These are phyloP conservation scores for Tetranychus cinnabarinus DNA, from an alignment of 1,140 invertebrate species.

Conservation along the genomic window DNA sequence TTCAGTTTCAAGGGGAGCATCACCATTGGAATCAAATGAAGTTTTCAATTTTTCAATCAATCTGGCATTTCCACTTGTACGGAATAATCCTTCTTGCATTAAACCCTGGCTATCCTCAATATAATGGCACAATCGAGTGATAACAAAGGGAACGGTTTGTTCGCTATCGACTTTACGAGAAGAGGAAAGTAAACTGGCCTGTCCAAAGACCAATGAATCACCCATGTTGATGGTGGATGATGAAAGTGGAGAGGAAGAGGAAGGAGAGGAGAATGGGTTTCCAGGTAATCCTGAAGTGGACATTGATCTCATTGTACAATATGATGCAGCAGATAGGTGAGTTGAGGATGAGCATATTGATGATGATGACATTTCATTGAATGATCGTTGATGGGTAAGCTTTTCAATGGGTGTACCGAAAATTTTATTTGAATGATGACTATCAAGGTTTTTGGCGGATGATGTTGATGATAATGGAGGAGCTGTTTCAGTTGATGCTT, in stretches of 20 bases:
- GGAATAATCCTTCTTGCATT: constrained; percentile 22
- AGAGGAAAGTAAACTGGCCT: background rate
- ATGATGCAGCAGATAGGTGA: constrained; percentile 11
- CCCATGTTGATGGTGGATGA: background rate
- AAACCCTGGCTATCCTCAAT: constrained; percentile 15
- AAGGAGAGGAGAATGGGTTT: background rate
- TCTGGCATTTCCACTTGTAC: constrained; percentile 21
- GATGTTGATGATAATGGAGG: no score
- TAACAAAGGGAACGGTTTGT: constrained; percentile 10
- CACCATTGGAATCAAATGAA: constrained; percentile 21
- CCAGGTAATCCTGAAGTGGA: background rate
- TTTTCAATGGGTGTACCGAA: constrained; percentile 12
- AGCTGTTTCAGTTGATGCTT: background rate
- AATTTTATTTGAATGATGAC: constrained; percentile 4
- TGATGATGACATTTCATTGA: background rate
- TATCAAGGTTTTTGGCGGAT: background rate
- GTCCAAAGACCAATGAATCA: background rate
- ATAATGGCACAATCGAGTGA: constrained; percentile 12
- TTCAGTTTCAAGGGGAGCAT: constrained; percentile 20
- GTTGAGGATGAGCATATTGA: no score
- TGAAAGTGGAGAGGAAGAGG: background rate
- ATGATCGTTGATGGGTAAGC: constrained; percentile 6
- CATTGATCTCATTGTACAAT: background rate
- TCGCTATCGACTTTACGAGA: background rate
- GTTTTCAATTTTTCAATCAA: constrained; percentile 21